A percentile compares a stretch with the other conserved stretches of the same genome.
phyloP scores from a whole-genome alignment of 1,140 invertebrate species.

The Drosophila busckii region DNA sequence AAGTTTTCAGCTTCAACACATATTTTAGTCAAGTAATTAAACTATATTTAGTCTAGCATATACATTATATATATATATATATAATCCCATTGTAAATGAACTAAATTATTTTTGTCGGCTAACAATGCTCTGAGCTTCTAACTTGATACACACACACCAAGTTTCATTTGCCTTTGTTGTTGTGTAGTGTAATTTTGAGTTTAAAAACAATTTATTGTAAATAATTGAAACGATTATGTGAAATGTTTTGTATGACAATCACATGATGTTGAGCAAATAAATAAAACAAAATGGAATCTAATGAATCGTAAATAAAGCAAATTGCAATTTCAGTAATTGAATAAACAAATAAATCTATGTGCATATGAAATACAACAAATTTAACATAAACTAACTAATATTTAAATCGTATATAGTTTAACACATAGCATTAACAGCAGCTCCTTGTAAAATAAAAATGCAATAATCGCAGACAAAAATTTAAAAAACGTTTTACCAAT shows the following conservation, averaged over 20 bases:
- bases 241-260: conserved; percentile 80
- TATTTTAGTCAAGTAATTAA: conserved; percentile 49
- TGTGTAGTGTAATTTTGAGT: conserved; percentile 43
- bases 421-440: conserved; percentile 24
- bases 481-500: conserved; percentile 35
- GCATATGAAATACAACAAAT: conserved; percentile 13
- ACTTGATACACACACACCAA: conserved; percentile 52
- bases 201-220: conserved; percentile 58
- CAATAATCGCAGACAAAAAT: conserved; percentile 14
- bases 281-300: conserved; percentile 29
- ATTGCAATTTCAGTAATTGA: conserved; percentile 47
- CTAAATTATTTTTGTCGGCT: conserved; percentile 54
- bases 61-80: conserved; percentile 1
- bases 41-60: conserved; percentile 17
- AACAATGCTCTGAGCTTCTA: conserved; percentile 69
- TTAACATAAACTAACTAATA: conserved; percentile 50
- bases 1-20: conserved; percentile 49
- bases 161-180: conserved; percentile 56
- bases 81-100: conserved; percentile 30
- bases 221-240: conserved; percentile 76
- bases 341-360: conserved; percentile 7
- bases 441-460: conserved; percentile 36
- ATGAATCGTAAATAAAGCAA: conserved; percentile 42
- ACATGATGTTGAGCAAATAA: conserved; percentile 77
- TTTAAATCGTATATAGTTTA: conserved; percentile 34